Evolutionary conservation across 2,113 vertebrate genomes (phyloP), one percentile per base, ranked within the genome.

Genomic region (Hyperoodon ampullatus): DNA sequence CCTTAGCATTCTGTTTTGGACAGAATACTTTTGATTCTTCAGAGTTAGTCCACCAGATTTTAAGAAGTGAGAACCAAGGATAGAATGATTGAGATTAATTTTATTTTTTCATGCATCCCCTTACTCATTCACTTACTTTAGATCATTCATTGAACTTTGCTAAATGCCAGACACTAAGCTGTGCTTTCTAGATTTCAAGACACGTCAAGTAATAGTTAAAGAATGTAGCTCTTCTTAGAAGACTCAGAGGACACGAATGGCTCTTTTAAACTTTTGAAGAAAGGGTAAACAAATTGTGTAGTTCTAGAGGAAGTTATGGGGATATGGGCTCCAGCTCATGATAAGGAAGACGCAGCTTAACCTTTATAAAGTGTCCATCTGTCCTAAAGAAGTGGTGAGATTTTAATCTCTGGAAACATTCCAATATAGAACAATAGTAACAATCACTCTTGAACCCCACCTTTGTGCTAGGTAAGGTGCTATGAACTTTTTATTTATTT

Each of bases 401-500:
- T 55, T 83, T 92, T 84, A 61, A 71, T 89, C 21, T 89, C 78
- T 85, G 78, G 5, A 95, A 89, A 85, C 35, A 71, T 55, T 92
- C 71, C 5, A 23, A 13, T n/a, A 47, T 44, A 94, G 74, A 47
- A 55, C 30, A 77, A 65, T 61, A 92, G 30, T 39, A 72, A 6
- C 30, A 72, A 68, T 83, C 18, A 71, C 23, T 30, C 80, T 33
- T 70, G 18, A 83, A 68, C 28, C 8, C 13, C 6, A 53, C 5
- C 4, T 61, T 75, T 82, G 47, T 82, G 26, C n/a, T n/a, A 50
- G 18, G 4, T n/a, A 61, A 66, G 26, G 9, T 50, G 21, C 16
- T 53, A 50, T 35, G 8, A 23, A 75, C 0, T 63, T 88, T 71
- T 8, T 60, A 26, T 68, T 94, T 90, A 72, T 83, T 77, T 77